These are phyloP conservation scores for Apostichopus parvimensis DNA, from an alignment of 35 echinoderm and acorn worm genomes.

Conservation along the genomic window DNA sequence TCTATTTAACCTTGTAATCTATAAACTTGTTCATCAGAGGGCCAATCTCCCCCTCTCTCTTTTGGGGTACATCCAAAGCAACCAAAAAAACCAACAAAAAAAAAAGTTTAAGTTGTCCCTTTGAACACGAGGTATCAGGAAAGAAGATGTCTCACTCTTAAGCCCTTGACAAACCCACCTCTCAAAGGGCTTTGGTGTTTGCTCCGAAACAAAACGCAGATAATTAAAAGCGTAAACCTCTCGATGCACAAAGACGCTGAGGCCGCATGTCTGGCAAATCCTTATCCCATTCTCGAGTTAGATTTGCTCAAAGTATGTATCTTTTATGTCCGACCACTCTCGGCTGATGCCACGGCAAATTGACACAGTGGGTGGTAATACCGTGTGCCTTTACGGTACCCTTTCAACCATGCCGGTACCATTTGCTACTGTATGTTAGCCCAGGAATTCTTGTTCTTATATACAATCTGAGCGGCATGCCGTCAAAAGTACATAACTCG, in stretches of 20 bases:
- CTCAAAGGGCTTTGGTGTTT: slow-evolving; percentile 37
- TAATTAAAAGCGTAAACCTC: slow-evolving; percentile 45
- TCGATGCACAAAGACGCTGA: slow-evolving; percentile 22
- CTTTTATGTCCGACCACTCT: slow-evolving; percentile 20
- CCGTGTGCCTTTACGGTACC: slow-evolving; percentile 15
- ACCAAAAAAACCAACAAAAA: neutral
- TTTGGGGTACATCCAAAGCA: neutral
- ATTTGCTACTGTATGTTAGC: slow-evolving; percentile 48
- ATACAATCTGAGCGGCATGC: slow-evolving; percentile 1
- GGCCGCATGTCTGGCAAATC: slow-evolving; percentile 12
- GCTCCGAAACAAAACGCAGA: slow-evolving; percentile 41
- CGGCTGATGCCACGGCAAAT: slow-evolving; percentile 41
- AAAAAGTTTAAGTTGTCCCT: neutral
- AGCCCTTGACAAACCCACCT: slow-evolving; percentile 9
- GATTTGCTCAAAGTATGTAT: slow-evolving; percentile 49
- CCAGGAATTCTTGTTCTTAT: slow-evolving; percentile 10
- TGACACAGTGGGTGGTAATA: slow-evolving; percentile 55
- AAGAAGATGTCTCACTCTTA: slow-evolving; percentile 17
- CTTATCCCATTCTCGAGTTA: slow-evolving; percentile 34
- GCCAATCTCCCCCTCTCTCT: neutral
- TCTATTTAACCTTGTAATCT: slow-evolving; percentile 11
- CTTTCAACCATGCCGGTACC: slow-evolving; percentile 46
- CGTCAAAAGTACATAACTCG: slow-evolving; percentile 19
- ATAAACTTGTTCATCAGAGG: slow-evolving; percentile 17
- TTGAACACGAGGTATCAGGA: neutral